Evolutionary conservation across 2,797 vertebrate genomes (phyloP).

Genomic region (Carapus acus): DNA sequence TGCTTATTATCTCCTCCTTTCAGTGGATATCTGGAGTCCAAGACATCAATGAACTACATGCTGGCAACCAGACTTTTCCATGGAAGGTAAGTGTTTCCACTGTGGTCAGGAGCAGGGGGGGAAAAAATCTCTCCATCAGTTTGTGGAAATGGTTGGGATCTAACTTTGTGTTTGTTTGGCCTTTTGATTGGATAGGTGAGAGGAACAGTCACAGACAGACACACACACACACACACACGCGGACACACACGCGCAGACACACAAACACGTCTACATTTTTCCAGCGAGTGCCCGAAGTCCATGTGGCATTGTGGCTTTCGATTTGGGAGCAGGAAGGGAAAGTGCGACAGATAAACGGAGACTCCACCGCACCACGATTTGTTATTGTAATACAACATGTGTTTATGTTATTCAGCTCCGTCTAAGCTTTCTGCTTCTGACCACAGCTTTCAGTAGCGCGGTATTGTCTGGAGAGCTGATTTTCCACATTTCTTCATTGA

Average conservation of each 20-base stretch:
- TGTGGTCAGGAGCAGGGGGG: slow-evolving; percentile 54
- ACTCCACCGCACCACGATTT: slow-evolving; percentile 34
- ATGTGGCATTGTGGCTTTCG: slow-evolving; percentile 45
- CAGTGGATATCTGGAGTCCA: slow-evolving; percentile 92
- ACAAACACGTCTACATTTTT: too few species aligned
- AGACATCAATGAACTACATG: slow-evolving; percentile 95
- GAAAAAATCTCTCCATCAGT: slow-evolving; percentile 57
- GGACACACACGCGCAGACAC: slow-evolving; percentile 25
- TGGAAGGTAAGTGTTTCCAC: slow-evolving; percentile 82
- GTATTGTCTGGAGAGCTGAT: slow-evolving; percentile 36
- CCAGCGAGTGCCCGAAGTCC: slow-evolving; percentile 36
- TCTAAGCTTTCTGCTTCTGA: slow-evolving; percentile 32
- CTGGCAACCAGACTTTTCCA: slow-evolving; percentile 90
- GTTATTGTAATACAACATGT: slow-evolving; percentile 38
- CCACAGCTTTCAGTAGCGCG: slow-evolving; percentile 37
- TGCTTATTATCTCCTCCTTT: slow-evolving; percentile 59
- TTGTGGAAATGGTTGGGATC: slow-evolving; percentile 57
- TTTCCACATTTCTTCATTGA: slow-evolving; percentile 40
- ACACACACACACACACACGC: slow-evolving; percentile 22
- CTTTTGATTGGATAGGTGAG: slow-evolving; percentile 63
- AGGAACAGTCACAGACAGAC: slow-evolving; percentile 39
- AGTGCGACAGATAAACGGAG: slow-evolving; percentile 31
- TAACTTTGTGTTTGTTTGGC: slow-evolving; percentile 61
- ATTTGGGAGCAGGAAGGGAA: slow-evolving; percentile 28
- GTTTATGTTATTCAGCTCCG: slow-evolving; percentile 40